Base-by-base conservation (phyloP, 2,888 invertebrate genomes). In the Drosophila anomalata region DNA sequence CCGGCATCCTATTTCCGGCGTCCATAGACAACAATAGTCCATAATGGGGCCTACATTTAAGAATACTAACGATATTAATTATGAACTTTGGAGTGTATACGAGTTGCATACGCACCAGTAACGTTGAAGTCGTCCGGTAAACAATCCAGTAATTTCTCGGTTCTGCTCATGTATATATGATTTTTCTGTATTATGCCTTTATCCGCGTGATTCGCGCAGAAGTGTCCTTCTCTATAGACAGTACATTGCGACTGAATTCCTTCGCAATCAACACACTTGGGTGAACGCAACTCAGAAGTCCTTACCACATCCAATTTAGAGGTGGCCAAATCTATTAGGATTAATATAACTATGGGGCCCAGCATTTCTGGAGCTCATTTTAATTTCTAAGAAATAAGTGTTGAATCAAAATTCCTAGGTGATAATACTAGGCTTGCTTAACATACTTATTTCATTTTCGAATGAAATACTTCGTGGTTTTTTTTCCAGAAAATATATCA, bases 401-500 rank as follows among this genome's bases (percentile, higher is more conserved):
- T 29, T 9, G n/a, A 36, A 6, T 36, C n/a, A 36, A 36, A n/a
- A 12, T 3, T 17, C 33, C 11, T 17, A 11, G 14, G 14, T 67
- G 14, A 20, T 7, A 11, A 17, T 14, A 29, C 11, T 3, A 29
- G 11, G n/a, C 31, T 17, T 20, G 29, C 24, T 29, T 26, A 17
- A 17, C 17, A 17, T 17, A n/a, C 0, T 3, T 24, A 0, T 47
- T 8, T 44, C 14, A 26, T 31, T 48, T 22, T 33, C 9, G 3
- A 29, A 9, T 29, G 9, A 29, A 29, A 29, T 29, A 3, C 2
- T 29, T 4, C 4, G 17, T 17, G 17, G 22, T 2, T 29, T 26
- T 20, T 9, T 17, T 9, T 20, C 8, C 7, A 33, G 14, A n/a
- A 67, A 46, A 67, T 36, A 67, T 53, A 65, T 65, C 44, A 24